Evolutionary conservation across 2,797 vertebrate genomes (phyloP).

Genomic region (Hydrocynus forskahlii): DNA sequence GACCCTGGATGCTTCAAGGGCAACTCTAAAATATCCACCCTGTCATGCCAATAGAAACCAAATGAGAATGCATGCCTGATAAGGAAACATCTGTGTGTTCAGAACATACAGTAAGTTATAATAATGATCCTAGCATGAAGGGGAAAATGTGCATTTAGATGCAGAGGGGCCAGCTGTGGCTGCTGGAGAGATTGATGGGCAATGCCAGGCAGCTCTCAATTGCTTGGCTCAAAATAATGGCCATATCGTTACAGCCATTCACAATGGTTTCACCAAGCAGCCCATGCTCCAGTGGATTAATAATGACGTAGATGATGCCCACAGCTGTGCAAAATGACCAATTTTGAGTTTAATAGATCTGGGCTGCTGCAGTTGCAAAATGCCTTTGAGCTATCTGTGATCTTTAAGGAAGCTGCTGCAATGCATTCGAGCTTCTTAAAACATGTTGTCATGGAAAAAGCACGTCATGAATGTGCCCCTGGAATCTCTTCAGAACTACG

Average conservation of each 20-base stretch:
- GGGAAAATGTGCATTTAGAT: slow-evolving; percentile 29
- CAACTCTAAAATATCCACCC: background rate
- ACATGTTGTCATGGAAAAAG: background rate
- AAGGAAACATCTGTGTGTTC: background rate
- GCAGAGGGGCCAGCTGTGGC: slow-evolving; percentile 33
- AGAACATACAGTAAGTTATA: background rate
- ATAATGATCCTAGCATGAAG: slow-evolving; percentile 15
- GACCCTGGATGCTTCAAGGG: background rate
- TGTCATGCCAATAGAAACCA: background rate
- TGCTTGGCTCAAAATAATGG: slow-evolving; percentile 34
- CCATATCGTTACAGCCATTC: slow-evolving; percentile 36
- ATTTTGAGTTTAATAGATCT: slow-evolving; percentile 9
- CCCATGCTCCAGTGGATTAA: slow-evolving; percentile 26
- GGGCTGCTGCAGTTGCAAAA: background rate
- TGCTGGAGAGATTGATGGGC: slow-evolving; percentile 39
- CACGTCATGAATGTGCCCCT: background rate
- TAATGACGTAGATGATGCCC: slow-evolving; percentile 19
- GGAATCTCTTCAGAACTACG: background rate
- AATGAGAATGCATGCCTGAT: slow-evolving; percentile 15
- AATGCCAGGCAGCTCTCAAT: slow-evolving; percentile 16
- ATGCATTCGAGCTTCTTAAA: slow-evolving; percentile 1
- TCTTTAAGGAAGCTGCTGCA: slow-evolving; percentile 1
- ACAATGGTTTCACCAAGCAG: slow-evolving; percentile 6
- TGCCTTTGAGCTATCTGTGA: background rate
- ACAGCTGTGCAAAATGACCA: slow-evolving; percentile 27